Conservation (phyloP, 2,113 vertebrate species). For the Percina caprodes region DNA sequence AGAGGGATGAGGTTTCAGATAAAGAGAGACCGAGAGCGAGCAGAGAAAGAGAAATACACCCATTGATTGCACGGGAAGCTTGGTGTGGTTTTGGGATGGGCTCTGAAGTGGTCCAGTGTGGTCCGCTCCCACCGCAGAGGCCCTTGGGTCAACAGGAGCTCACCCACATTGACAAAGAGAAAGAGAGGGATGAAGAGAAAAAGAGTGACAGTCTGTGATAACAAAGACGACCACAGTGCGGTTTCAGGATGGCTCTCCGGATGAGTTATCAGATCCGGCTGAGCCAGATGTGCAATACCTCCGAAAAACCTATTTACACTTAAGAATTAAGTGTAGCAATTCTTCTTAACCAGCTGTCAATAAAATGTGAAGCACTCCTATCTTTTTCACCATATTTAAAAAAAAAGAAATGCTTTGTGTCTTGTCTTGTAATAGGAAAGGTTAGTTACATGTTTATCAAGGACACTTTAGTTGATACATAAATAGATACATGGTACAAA, state of each 20-base stretch:
- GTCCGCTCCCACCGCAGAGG: conserved; percentile 61
- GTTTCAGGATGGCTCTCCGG: conserved; percentile 65
- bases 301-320: conserved; percentile 40
- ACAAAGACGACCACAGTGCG: conserved; percentile 71
- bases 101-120: conserved; percentile 76
- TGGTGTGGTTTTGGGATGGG: conserved; percentile 65
- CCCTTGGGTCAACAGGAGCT: conserved; percentile 75
- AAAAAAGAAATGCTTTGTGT: background rate
- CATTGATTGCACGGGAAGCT: conserved; percentile 54
- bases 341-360: conserved; percentile 12
- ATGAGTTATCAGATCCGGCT: conserved; percentile 68
- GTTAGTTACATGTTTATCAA: conserved; percentile 1
- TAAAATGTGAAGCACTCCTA: background rate
- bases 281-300: conserved; percentile 60
- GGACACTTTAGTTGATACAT: background rate
- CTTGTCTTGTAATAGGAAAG: background rate
- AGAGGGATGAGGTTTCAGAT: conserved; percentile 70
- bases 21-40: conserved; percentile 58
- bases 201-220: conserved; percentile 70
- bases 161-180: conserved; percentile 70
- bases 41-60: conserved; percentile 46
- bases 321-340: background rate
- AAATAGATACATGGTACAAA: conserved; percentile 5
- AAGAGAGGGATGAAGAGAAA: conserved; percentile 63
- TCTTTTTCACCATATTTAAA: background rate